phyloP scores from a whole-genome alignment of 2,888 invertebrate genomes.

The Heliconius erato region DNA sequence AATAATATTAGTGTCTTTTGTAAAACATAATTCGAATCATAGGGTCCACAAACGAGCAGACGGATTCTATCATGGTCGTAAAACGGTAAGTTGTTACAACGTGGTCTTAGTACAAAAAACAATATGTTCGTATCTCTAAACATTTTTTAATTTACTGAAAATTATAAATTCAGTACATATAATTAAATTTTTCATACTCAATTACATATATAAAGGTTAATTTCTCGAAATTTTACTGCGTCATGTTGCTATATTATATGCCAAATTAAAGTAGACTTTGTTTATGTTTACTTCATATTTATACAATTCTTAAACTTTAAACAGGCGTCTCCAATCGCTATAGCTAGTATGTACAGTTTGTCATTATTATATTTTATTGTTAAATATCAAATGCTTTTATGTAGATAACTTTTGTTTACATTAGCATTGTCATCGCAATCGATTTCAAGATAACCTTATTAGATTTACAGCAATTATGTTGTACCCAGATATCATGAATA shows the following conservation, averaged over 20 bases:
- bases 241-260: neutral
- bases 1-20: slow-evolving; percentile 77
- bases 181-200: neutral
- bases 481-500: neutral
- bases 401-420: slow-evolving; percentile 51
- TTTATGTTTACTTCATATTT: slow-evolving; percentile 14
- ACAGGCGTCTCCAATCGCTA: neutral
- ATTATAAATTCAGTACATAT: neutral
- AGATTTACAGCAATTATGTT: slow-evolving; percentile 23
- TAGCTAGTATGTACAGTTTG: neutral
- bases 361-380: neutral
- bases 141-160: slow-evolving; percentile 3
- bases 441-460: slow-evolving; percentile 50
- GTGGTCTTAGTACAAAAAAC: slow-evolving; percentile 50
- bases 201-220: neutral
- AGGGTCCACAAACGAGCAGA: slow-evolving; percentile 85
- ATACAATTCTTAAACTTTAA: neutral
- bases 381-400: slow-evolving; percentile 32
- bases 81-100: slow-evolving; percentile 79
- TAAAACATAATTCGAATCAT: slow-evolving; percentile 83
- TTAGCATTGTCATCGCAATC: slow-evolving; percentile 53
- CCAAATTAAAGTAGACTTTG: slow-evolving; percentile 1
- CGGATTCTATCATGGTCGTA: slow-evolving; percentile 87
- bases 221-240: neutral
- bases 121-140: slow-evolving; percentile 34